Conservation (phyloP, 2,888 invertebrate genomes). For the Adelphocoris suturalis region DNA sequence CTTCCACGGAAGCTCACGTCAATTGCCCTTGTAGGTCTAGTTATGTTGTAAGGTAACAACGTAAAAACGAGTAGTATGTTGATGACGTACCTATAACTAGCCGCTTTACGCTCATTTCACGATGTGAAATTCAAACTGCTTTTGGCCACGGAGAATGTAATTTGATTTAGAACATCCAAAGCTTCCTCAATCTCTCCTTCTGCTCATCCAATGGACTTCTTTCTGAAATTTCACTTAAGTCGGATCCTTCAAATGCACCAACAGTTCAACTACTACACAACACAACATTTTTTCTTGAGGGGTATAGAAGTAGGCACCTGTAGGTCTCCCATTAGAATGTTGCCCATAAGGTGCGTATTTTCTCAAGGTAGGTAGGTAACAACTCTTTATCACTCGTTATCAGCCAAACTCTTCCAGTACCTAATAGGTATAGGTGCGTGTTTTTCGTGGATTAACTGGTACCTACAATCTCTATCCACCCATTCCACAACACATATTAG, state of each 20-base stretch:
- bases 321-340: too few relatives aligned
- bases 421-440: too few relatives aligned
- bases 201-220: conserved; percentile 1
- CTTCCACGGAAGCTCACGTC: neutral
- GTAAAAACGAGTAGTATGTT: conserved; percentile 28
- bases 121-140: conserved; percentile 26
- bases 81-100: conserved; percentile 1
- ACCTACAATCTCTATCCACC: too few relatives aligned
- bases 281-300: neutral
- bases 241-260: neutral
- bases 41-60: neutral
- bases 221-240: neutral
- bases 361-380: too few relatives aligned
- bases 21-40: conserved; percentile 11
- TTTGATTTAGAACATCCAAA: conserved; percentile 34
- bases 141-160: conserved; percentile 45
- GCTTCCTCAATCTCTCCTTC: conserved; percentile 42
- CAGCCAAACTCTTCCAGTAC: too few relatives aligned
- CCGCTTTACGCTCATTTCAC: conserved; percentile 44
- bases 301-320: too few relatives aligned
- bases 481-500: too few relatives aligned
- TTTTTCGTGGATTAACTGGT: too few relatives aligned
- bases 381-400: too few relatives aligned
- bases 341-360: too few relatives aligned
- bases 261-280: neutral